Base-by-base conservation (phyloP, 1,140 invertebrate genomes). In the Drosophila gunungcola region DNA sequence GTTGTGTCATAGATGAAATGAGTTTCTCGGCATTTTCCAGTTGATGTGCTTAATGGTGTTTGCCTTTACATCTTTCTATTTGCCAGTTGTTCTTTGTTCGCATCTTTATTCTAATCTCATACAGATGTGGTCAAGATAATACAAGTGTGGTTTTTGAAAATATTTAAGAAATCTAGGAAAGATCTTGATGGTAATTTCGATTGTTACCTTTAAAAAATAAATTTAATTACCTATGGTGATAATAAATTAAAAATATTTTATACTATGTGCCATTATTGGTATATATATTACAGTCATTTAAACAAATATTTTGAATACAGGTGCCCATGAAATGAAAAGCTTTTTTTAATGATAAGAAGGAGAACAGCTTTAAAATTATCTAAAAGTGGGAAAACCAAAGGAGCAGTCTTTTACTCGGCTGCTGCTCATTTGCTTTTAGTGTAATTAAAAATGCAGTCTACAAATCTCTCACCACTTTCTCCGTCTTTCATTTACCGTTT, bases 11-110 rank as follows among this genome's bases (percentile, higher is more conserved):
- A 82, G 70, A 76, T 72, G 84, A 86, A 86, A 86, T 89, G 83
- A 88, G 83, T 86, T 86, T 79, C 80, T 89, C 75, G 64, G 64
- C 64, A 70, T 70, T 89, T 86, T 86, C 83, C 83, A 86, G 70
- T 89, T 86, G 84, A 86, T 89, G 84, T 88, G 79, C 78, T 86
- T 86, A 86, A 86, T 88, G 83, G 83, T 82, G 84, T 86, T 81
- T 89, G 84, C 75, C 83, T 86, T 86, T 86, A 89, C 84, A 88
- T 79, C 79, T 83, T 88, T 82, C 60, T 53, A 78, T 78, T 73
- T 69, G 65, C 36, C 55, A 34, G 64, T 62, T 39, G 54, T 56
- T 57, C 48, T 39, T 67, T 75, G 61, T 62, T 55, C 70, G 63
- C 63, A 89, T 78, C 79, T 80, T 86, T 86, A 86, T 86, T 83